phyloP scores from a whole-genome alignment of 2,888 invertebrate genomes.

The Meganola albula region DNA sequence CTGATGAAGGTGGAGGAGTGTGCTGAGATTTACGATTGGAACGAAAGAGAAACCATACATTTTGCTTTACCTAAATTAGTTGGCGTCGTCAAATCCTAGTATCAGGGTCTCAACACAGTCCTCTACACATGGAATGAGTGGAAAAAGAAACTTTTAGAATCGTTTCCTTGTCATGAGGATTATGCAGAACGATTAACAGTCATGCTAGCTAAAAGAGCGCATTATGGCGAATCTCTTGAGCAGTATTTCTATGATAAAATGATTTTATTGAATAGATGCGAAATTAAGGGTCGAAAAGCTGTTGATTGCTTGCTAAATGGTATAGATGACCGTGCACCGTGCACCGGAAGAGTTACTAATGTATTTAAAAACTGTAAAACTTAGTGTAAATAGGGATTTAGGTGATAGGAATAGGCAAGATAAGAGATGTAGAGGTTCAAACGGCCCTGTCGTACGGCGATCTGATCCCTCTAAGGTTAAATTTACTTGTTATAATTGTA shows the following conservation, averaged over 20 bases:
- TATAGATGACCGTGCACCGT: background rate
- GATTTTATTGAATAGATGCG: background rate
- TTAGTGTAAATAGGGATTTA: no score
- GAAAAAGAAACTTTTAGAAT: no score
- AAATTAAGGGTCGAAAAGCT: background rate
- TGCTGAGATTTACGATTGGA: no score
- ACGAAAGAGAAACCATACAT: no score
- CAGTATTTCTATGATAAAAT: background rate
- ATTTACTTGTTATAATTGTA: background rate
- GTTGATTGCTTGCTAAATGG: background rate
- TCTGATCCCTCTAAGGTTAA: background rate
- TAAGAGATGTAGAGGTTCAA: background rate
- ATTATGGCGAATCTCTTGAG: background rate
- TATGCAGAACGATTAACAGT: no score
- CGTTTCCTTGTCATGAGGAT: no score
- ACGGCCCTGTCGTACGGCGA: background rate
- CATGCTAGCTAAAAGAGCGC: background rate
- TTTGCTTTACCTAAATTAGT: no score
- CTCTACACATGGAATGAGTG: no score
- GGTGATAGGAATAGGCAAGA: no score
- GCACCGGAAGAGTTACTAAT: background rate
- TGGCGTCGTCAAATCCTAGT: no score
- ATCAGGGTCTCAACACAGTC: no score
- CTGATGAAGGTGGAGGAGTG: no score
- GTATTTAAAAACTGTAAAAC: slow-evolving; percentile 1